Percentiles rank a stretch among this genome's conserved stretches.
Conservation (phyloP, 2,113 vertebrate genomes). For the Callionymus lyra region DNA sequence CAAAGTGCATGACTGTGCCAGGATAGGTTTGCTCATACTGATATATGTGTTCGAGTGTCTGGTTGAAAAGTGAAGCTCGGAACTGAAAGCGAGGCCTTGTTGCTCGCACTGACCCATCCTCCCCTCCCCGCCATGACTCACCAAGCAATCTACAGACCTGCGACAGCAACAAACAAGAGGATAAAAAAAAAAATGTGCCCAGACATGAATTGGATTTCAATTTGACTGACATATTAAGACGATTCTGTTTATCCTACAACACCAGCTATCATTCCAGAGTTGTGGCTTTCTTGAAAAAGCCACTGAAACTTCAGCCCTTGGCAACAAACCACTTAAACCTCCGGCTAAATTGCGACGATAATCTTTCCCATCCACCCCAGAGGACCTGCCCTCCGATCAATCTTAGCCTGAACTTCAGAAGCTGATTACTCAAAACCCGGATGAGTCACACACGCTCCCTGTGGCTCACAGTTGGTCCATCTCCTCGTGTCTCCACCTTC, state of each 20-base stretch:
- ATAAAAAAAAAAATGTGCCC: too few relatives aligned
- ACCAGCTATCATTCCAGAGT: too few relatives aligned
- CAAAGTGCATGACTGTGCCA: too few relatives aligned
- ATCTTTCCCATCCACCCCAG: slow-evolving; percentile 30
- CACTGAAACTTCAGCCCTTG: slow-evolving; percentile 24
- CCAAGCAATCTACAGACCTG: slow-evolving; percentile 2
- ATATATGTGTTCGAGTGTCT: too few relatives aligned
- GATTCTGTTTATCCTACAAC: too few relatives aligned
- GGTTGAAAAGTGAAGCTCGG: slow-evolving; percentile 4
- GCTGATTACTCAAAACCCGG: too few relatives aligned
- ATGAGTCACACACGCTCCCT: slow-evolving; percentile 36
- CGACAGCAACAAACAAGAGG: too few relatives aligned
- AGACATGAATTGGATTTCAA: too few relatives aligned
- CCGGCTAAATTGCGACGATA: slow-evolving; percentile 33
- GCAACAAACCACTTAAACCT: slow-evolving; percentile 36
- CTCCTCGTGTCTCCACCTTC: too few relatives aligned
- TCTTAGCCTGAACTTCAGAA: slow-evolving; percentile 4
- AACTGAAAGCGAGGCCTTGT: slow-evolving; percentile 55
- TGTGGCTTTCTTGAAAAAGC: background rate
- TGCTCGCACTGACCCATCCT: slow-evolving; percentile 35
- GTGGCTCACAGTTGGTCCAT: too few relatives aligned
- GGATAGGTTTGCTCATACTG: too few relatives aligned
- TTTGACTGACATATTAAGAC: too few relatives aligned
- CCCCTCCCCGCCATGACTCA: slow-evolving; percentile 20
- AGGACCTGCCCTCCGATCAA: slow-evolving; percentile 25